These are phyloP conservation scores for Taeniopygia guttata DNA, from an alignment of 2,797 vertebrate genomes.

Conservation along the genomic window DNA sequence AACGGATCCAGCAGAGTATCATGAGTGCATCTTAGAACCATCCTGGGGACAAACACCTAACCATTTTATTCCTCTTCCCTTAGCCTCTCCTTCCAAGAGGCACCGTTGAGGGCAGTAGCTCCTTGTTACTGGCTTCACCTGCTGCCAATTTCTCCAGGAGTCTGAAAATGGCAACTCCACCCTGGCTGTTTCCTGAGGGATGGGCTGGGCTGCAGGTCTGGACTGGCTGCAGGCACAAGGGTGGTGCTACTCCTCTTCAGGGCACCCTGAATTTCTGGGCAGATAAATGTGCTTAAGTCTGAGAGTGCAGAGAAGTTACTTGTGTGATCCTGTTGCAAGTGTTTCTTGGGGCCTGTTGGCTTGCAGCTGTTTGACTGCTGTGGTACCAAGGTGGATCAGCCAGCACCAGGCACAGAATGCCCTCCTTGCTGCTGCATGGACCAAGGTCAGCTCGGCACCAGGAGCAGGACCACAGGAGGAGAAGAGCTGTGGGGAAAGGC, in stretches of 20 bases:
- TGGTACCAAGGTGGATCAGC: background rate
- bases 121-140: background rate
- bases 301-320: background rate
- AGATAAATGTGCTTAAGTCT: background rate
- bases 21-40: background rate
- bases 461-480: background rate
- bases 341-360: background rate
- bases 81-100: background rate
- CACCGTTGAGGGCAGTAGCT: background rate
- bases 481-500: background rate
- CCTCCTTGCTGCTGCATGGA: background rate
- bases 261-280: background rate
- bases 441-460: background rate
- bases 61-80: background rate
- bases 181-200: background rate
- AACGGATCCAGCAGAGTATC: background rate
- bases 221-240: background rate
- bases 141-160: background rate
- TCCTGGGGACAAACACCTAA: background rate
- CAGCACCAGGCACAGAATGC: background rate
- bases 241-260: background rate
- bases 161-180: rapidly evolving
- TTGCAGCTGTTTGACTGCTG: background rate
- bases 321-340: background rate
- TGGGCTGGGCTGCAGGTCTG: background rate